These are phyloP conservation scores for Anguilla rostrata DNA, from an alignment of 2,113 vertebrate species.

Conservation along the genomic window DNA sequence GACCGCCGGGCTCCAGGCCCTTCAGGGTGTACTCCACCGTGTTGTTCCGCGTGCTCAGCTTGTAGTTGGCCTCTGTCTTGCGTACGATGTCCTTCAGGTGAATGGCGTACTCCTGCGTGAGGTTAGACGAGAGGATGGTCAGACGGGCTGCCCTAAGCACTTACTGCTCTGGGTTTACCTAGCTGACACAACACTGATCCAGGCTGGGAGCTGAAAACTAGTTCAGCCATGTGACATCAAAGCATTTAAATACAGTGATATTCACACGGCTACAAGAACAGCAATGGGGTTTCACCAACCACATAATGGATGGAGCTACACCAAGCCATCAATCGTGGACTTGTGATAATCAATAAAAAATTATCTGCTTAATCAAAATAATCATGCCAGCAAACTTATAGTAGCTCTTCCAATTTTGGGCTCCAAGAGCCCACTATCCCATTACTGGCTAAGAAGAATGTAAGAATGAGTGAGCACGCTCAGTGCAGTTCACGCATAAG, in stretches of 20 bases:
- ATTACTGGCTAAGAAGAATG: not conserved
- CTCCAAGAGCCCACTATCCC: too few species aligned
- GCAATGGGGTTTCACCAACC: too few species aligned
- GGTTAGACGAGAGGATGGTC: not conserved
- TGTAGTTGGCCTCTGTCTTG: conserved; percentile 85
- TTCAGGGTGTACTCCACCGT: conserved; percentile 85
- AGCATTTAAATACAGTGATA: not conserved
- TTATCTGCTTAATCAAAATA: too few species aligned
- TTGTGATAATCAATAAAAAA: too few species aligned
- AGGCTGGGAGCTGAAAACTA: not conserved
- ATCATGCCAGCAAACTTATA: too few species aligned
- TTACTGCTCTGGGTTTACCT: not conserved
- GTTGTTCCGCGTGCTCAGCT: conserved; percentile 83
- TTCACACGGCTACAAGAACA: not conserved
- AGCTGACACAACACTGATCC: not conserved
- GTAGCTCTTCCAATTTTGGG: too few species aligned
- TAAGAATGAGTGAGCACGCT: not conserved
- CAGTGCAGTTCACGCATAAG: too few species aligned
- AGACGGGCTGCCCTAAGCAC: not conserved
- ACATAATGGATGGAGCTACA: too few species aligned
- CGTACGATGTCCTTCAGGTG: conserved; percentile 85
- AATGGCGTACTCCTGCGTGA: conserved; percentile 78
- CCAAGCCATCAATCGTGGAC: too few species aligned
- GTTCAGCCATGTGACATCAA: not conserved
- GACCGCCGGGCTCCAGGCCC: conserved; percentile 86